phyloP scores from a whole-genome alignment of 2,888 invertebrate species.

The Aphidoletes aphidimyza region DNA sequence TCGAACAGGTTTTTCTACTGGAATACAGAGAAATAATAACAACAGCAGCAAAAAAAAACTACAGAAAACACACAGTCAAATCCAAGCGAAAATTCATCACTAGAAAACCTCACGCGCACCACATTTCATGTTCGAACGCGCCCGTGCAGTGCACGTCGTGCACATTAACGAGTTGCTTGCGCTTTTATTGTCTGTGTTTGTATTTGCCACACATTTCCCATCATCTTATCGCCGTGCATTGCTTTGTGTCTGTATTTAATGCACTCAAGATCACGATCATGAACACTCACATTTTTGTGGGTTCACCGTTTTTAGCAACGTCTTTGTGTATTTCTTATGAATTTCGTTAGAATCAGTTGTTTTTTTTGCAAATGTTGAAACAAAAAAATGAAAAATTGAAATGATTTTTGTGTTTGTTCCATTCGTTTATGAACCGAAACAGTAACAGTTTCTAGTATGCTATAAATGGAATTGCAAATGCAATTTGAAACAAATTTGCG shows the following conservation, averaged over 20 bases:
- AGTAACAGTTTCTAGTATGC: not conserved
- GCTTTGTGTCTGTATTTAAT: not conserved
- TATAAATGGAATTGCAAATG: not conserved
- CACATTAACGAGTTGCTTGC: constrained; percentile 25
- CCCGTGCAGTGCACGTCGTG: too few species aligned
- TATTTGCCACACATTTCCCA: not conserved
- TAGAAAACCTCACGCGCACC: not conserved
- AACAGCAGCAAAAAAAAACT: not conserved
- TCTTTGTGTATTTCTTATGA: not conserved
- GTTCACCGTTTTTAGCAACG: constrained; percentile 34
- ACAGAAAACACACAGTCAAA: too few species aligned
- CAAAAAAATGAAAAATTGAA: not conserved
- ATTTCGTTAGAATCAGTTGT: not conserved
- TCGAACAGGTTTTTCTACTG: constrained; percentile 49
- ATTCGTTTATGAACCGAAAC: not conserved
- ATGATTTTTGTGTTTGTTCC: not conserved
- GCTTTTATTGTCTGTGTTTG: not conserved
- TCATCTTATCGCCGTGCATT: not conserved
- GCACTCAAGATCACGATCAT: constrained; percentile 47
- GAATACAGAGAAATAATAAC: not conserved
- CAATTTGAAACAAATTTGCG: constrained; percentile 11
- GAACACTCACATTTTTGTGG: constrained; percentile 1
- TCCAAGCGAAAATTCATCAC: not conserved
- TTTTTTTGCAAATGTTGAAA: not conserved
- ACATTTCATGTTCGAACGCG: constrained; percentile 32